A percentile compares a stretch with the other conserved stretches of the same genome.
Conservation (phyloP, 1,140 invertebrate species). For the Triops longicaudatus region DNA sequence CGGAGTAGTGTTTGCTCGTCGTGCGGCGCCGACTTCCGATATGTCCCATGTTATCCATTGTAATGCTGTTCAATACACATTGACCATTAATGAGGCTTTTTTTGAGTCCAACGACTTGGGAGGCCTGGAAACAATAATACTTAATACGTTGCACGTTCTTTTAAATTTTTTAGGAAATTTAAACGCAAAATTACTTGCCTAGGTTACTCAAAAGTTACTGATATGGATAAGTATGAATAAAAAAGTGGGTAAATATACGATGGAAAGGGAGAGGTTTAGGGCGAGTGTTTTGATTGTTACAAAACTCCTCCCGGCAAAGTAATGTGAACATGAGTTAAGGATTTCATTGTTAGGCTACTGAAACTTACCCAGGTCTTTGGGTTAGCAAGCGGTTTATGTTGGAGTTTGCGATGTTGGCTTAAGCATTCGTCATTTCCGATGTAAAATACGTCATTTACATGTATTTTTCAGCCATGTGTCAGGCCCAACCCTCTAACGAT, state of each 20-base stretch:
- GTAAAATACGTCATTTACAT: slow-evolving; percentile 8
- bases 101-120: too few species aligned
- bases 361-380: neutral
- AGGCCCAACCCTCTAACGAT: slow-evolving; percentile 10
- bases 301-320: neutral
- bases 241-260: neutral
- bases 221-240: too few species aligned
- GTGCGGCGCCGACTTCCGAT: slow-evolving; percentile 59
- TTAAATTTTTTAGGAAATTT: too few species aligned
- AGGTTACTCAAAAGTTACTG: too few species aligned
- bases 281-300: neutral
- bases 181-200: too few species aligned
- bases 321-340: neutral
- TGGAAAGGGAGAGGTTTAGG: neutral
- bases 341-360: neutral
- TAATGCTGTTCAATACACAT: neutral
- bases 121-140: too few species aligned
- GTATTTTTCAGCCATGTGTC: slow-evolving; percentile 12
- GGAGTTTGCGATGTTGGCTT: neutral
- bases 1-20: slow-evolving; percentile 60
- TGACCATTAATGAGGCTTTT: too few species aligned
- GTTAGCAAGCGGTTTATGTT: neutral
- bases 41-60: slow-evolving; percentile 33
- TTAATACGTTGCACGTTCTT: too few species aligned
- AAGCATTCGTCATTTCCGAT: neutral